These are phyloP conservation scores for Catocala fraxini DNA, from an alignment of 2,888 invertebrate species.

Conservation along the genomic window DNA sequence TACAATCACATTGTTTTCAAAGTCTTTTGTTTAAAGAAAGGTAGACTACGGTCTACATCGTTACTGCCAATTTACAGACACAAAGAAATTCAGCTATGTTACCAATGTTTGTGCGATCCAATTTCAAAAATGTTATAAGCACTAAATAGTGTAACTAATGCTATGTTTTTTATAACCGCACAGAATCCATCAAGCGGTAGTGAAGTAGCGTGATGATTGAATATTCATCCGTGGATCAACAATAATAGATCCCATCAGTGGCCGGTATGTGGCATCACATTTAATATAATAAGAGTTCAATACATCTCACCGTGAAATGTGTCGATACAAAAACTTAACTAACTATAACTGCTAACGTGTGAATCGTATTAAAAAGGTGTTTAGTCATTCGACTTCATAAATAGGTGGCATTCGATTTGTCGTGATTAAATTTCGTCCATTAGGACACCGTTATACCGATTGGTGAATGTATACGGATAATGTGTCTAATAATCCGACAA, in stretches of 20 bases:
- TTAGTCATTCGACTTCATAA: constrained; percentile 86
- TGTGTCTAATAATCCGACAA: constrained; percentile 78
- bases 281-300: constrained; percentile 86
- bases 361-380: constrained; percentile 88
- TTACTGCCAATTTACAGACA: constrained; percentile 38
- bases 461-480: constrained; percentile 76
- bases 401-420: constrained; percentile 87
- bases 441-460: constrained; percentile 81
- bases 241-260: constrained; percentile 86
- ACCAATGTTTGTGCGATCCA: constrained; percentile 49
- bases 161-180: constrained; percentile 66
- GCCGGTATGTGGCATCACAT: constrained; percentile 85
- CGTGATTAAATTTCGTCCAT: constrained; percentile 87
- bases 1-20: constrained; percentile 48
- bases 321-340: constrained; percentile 86
- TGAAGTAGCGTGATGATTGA: constrained; percentile 82
- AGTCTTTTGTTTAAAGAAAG: constrained; percentile 50
- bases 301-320: constrained; percentile 87
- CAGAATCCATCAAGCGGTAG: constrained; percentile 71
- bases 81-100: constrained; percentile 44
- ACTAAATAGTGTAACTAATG: constrained; percentile 67
- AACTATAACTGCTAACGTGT: constrained; percentile 87
- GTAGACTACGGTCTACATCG: constrained; percentile 35
- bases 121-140: constrained; percentile 57
- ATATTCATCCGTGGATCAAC: constrained; percentile 86